These are phyloP conservation scores for Pantherophis vulpinus DNA, from an alignment of 2,797 vertebrate species.

Conservation along the genomic window DNA sequence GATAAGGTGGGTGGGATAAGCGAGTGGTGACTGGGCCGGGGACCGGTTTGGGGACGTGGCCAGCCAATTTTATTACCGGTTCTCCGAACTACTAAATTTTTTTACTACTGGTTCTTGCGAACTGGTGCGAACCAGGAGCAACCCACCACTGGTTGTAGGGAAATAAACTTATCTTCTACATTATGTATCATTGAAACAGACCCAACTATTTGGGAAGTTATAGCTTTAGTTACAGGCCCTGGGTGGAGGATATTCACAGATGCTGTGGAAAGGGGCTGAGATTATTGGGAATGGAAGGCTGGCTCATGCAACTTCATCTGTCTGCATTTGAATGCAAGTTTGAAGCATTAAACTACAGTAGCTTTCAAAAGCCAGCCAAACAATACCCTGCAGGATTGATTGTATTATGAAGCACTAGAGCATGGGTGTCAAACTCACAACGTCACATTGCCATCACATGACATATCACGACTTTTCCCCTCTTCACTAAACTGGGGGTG, in stretches of 20 bases:
- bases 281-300: not conserved
- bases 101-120: no score
- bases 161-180: not conserved
- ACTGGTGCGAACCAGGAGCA: no score
- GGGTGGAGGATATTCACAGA: not conserved
- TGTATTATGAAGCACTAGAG: not conserved
- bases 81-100: no score
- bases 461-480: no score
- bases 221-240: not conserved
- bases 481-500: no score
- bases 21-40: no score
- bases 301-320: not conserved
- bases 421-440: no score
- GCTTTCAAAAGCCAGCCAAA: not conserved
- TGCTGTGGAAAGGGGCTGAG: not conserved
- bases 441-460: no score
- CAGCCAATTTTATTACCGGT: no score
- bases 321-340: not conserved
- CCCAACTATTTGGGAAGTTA: not conserved
- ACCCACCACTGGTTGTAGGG: not conserved
- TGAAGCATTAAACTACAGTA: not conserved
- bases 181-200: not conserved
- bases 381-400: not conserved
- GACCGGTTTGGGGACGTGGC: no score
- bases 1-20: no score